Conservation (phyloP, 2,797 vertebrate genomes). For the Gobio occitaniae region DNA sequence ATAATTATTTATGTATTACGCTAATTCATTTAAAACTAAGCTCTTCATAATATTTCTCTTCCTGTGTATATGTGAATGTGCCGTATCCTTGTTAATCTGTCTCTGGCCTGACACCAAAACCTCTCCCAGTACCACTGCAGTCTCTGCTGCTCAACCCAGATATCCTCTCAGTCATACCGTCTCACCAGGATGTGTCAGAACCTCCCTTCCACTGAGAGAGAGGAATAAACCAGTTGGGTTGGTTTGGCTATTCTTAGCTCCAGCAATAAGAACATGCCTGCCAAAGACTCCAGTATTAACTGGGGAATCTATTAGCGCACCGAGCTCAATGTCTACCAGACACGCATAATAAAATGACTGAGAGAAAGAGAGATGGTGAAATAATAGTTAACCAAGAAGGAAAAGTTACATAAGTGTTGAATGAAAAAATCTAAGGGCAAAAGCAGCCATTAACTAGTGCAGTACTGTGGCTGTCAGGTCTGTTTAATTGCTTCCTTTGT, state of each 20-base stretch:
- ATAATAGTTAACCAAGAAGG: slow-evolving; percentile 26
- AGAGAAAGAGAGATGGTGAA: slow-evolving; percentile 15
- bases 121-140: neutral
- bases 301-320: slow-evolving; percentile 67
- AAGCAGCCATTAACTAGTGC: neutral
- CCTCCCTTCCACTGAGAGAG: slow-evolving; percentile 17
- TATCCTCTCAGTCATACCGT: slow-evolving; percentile 19
- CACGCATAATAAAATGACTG: slow-evolving; percentile 43
- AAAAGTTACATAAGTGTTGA: neutral
- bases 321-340: slow-evolving; percentile 52
- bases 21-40: neutral
- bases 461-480: slow-evolving; percentile 48
- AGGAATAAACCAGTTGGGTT: slow-evolving; percentile 44
- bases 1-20: neutral
- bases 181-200: neutral
- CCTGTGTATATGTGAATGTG: neutral
- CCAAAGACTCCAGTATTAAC: slow-evolving; percentile 62
- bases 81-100: neutral
- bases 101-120: slow-evolving; percentile 1
- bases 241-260: slow-evolving; percentile 54
- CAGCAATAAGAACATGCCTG: slow-evolving; percentile 41
- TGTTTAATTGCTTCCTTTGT: slow-evolving; percentile 57
- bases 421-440: neutral
- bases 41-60: neutral
- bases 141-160: slow-evolving; percentile 12